Conservation (phyloP, 2,888 invertebrate species). For the Eupeodes luniger region DNA sequence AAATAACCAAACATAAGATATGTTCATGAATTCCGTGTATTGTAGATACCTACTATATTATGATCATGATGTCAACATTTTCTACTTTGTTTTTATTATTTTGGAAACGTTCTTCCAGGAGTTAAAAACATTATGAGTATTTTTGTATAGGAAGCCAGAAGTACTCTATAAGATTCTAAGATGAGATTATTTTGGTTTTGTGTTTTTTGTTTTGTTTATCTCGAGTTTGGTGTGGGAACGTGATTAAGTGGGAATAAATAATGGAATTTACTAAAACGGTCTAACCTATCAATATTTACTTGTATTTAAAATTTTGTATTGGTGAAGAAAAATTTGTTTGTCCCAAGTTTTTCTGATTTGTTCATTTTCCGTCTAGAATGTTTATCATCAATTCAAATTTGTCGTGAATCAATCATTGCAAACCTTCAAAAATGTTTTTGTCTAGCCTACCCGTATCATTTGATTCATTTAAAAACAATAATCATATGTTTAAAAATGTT, state of each 20-base stretch:
- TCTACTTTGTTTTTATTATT: constrained; percentile 48
- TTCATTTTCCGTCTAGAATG: too few species aligned
- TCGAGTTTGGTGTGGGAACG: constrained; percentile 27
- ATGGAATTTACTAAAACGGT: constrained; percentile 37
- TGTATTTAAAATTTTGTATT: background rate
- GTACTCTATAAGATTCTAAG: constrained; percentile 17
- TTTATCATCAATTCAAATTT: too few species aligned
- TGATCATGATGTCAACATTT: constrained; percentile 51
- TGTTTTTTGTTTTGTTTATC: constrained; percentile 12
- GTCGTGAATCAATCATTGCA: too few species aligned
- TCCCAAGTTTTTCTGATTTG: too few species aligned
- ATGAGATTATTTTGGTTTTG: constrained; percentile 50
- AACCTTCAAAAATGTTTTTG: too few species aligned
- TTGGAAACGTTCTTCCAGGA: constrained; percentile 36
- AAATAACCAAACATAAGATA: background rate
- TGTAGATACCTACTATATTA: constrained; percentile 4
- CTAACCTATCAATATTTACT: constrained; percentile 2
- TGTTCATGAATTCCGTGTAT: background rate
- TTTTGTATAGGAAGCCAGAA: constrained; percentile 11
- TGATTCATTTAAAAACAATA: too few species aligned
- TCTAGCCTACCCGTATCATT: too few species aligned
- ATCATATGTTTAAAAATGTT: too few species aligned
- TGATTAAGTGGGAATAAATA: constrained; percentile 50
- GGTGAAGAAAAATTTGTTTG: background rate
- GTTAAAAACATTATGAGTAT: background rate